Conservation (phyloP, 2,113 vertebrate genomes). For the Gymnorhina tibicen region DNA sequence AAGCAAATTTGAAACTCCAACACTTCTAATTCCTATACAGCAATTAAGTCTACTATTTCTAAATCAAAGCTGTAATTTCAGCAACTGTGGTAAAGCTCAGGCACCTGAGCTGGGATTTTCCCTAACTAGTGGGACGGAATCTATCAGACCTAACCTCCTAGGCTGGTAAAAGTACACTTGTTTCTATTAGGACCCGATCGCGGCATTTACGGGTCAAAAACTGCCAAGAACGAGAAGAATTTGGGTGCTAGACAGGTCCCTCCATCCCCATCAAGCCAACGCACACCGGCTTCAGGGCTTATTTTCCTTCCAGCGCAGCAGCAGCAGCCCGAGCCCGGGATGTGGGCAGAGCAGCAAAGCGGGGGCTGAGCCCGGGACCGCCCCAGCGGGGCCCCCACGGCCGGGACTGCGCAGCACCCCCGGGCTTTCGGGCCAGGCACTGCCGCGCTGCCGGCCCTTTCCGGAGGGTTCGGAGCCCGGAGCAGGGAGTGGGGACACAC, state of each 20-base stretch:
- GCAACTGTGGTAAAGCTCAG: background rate
- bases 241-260: background rate
- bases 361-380: constrained; percentile 4
- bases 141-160: background rate
- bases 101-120: background rate
- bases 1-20: background rate
- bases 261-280: background rate
- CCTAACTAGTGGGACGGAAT: background rate
- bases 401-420: background rate
- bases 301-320: background rate
- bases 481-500: background rate
- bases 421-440: background rate
- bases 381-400: background rate
- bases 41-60: background rate
- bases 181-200: background rate
- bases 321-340: background rate
- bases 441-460: background rate
- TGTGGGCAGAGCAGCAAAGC: background rate
- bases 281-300: background rate
- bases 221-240: background rate
- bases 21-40: background rate
- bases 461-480: background rate
- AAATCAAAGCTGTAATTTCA: background rate
- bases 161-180: background rate
- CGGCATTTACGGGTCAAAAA: background rate